Percentiles rank a stretch among this genome's conserved stretches.
Conservation (phyloP, 2,888 invertebrate genomes). For the Noctua pronuba region DNA sequence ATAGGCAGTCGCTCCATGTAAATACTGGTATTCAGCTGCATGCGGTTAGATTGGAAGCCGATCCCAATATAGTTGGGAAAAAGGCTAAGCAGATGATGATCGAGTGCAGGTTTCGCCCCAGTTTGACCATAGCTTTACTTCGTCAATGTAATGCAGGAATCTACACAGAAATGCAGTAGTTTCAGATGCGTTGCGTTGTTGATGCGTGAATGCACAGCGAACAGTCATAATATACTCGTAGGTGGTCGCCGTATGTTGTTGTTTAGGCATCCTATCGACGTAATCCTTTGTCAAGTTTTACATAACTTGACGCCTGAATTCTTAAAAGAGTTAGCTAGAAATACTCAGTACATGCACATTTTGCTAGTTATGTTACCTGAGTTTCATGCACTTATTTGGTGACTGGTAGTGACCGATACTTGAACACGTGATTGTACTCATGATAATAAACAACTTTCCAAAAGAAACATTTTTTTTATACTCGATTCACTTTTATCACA, state of each 20-base stretch:
- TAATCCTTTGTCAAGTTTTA: neutral
- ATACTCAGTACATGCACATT: too few relatives aligned
- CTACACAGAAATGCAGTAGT: neutral
- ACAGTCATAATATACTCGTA: neutral
- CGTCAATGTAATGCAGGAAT: neutral
- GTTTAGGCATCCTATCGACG: neutral
- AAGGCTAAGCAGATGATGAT: too few relatives aligned
- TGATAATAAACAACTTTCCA: too few relatives aligned
- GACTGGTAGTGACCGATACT: too few relatives aligned
- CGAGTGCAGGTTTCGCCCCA: neutral
- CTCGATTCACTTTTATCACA: too few relatives aligned
- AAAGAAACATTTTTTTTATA: too few relatives aligned
- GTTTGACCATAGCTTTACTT: neutral
- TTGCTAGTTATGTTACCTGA: neutral
- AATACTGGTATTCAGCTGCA: too few relatives aligned
- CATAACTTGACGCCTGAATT: neutral
- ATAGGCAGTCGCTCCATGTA: too few relatives aligned
- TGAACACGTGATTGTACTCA: too few relatives aligned
- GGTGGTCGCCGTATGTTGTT: neutral
- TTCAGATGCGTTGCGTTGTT: neutral
- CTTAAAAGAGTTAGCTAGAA: too few relatives aligned
- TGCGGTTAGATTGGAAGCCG: too few relatives aligned
- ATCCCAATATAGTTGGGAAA: too few relatives aligned
- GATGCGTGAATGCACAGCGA: neutral
- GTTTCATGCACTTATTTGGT: neutral